Evolutionary conservation across 2,797 vertebrate species (phyloP).

Genomic region (Helicolenus hilgendorfi): DNA sequence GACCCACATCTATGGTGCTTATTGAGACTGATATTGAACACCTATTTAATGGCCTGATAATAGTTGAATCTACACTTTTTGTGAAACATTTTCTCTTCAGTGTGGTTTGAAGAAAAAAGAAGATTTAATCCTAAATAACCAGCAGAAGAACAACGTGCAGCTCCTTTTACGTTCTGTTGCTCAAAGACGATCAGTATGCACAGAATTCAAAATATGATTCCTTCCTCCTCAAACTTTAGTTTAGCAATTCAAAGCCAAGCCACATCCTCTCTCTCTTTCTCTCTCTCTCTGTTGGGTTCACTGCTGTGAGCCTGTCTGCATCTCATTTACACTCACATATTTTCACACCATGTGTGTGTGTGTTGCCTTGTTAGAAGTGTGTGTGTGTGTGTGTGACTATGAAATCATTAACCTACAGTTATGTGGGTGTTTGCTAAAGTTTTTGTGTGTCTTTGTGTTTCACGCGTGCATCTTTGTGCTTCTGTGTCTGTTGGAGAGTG

Average conservation of each 20-base stretch:
- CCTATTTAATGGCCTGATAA: too few species aligned
- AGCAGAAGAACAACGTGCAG: background rate
- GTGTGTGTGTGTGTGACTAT: conserved; percentile 36
- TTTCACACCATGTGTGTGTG: conserved; percentile 76
- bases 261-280: conserved; percentile 69
- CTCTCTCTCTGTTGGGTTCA: conserved; percentile 35
- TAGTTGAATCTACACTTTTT: rapidly evolving
- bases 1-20: too few species aligned
- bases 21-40: too few species aligned
- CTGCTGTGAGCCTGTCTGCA: conserved; percentile 87
- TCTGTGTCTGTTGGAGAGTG: conserved; percentile 6
- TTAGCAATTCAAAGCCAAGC: conserved; percentile 78
- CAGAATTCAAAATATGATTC: conserved; percentile 75
- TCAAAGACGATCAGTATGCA: conserved; percentile 67
- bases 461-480: background rate
- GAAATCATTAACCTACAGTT: conserved; percentile 47
- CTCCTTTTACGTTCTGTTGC: background rate
- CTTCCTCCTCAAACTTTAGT: conserved; percentile 68
- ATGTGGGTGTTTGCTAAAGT: conserved; percentile 22
- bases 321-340: conserved; percentile 89
- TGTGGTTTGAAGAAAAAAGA: background rate
- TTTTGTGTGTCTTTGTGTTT: background rate
- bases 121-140: background rate
- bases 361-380: conserved; percentile 20
- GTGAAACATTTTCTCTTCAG: background rate